phyloP scores from a whole-genome alignment of 2,797 vertebrate genomes.

The Myripristis murdjan region DNA sequence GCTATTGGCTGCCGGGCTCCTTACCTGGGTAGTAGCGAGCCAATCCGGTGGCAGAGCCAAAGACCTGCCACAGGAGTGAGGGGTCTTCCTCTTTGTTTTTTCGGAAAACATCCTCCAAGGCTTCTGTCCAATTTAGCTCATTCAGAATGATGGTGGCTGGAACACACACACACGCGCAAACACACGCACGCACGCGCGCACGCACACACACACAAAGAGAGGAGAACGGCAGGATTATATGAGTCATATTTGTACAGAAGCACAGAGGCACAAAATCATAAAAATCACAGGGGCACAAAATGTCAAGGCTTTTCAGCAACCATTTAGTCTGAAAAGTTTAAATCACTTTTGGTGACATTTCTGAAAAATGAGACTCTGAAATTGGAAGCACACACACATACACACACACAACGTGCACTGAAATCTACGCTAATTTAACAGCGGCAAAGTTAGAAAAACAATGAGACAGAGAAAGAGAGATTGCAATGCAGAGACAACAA shows the following conservation, averaged over 20 bases:
- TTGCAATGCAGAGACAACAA: neutral
- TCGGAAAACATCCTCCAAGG: slow-evolving; percentile 93
- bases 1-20: slow-evolving; percentile 9
- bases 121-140: slow-evolving; percentile 96
- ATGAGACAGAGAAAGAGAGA: neutral
- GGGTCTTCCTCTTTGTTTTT: slow-evolving; percentile 94
- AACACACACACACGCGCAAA: slow-evolving; percentile 48
- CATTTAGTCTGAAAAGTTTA: slow-evolving; percentile 23
- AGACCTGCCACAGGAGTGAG: slow-evolving; percentile 95
- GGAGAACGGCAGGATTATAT: neutral
- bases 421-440: slow-evolving; percentile 1
- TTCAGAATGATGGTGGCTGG: slow-evolving; percentile 95
- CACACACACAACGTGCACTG: slow-evolving; percentile 14
- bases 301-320: slow-evolving; percentile 45
- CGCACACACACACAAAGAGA: neutral
- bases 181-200: slow-evolving; percentile 26
- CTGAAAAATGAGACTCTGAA: neutral
- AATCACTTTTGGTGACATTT: neutral
- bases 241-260: slow-evolving; percentile 31
- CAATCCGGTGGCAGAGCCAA: slow-evolving; percentile 95
- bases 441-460: neutral
- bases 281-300: slow-evolving; percentile 42
- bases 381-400: slow-evolving; percentile 16
- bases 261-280: slow-evolving; percentile 37
- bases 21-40: slow-evolving; percentile 93